These are phyloP conservation scores for Drosophila chauvacae DNA, from an alignment of 1,140 invertebrate species.

Conservation along the genomic window DNA sequence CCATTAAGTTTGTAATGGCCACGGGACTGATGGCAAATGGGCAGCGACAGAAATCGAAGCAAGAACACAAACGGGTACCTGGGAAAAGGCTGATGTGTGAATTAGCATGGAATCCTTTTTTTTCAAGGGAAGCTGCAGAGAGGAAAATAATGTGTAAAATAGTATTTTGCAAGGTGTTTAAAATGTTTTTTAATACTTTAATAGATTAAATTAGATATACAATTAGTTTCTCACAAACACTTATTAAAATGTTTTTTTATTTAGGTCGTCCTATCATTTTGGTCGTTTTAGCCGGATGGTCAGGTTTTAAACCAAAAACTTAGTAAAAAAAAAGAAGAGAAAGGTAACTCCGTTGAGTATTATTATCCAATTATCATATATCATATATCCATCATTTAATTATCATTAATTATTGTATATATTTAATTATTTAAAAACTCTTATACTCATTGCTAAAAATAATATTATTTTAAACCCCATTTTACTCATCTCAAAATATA, in stretches of 20 bases:
- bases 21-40: conserved; percentile 28
- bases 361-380: no score
- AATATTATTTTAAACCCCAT: no score
- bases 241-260: background rate
- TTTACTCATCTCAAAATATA: background rate
- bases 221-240: background rate
- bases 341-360: background rate
- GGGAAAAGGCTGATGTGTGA: conserved; percentile 11
- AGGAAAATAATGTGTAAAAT: background rate
- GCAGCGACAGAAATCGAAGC: conserved; percentile 10
- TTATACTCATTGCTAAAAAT: no score
- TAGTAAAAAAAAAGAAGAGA: background rate
- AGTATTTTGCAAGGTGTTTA: background rate
- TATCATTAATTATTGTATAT: no score
- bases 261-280: background rate
- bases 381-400: no score
- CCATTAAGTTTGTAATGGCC: conserved; percentile 59
- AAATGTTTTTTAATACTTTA: background rate
- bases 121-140: background rate
- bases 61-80: background rate
- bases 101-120: background rate
- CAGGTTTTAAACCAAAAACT: no score
- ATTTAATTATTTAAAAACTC: no score
- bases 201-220: background rate
- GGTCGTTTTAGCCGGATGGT: background rate